These are phyloP conservation scores for Arrhamphus sclerolepis DNA, from an alignment of 2,797 vertebrate genomes.

Conservation along the genomic window DNA sequence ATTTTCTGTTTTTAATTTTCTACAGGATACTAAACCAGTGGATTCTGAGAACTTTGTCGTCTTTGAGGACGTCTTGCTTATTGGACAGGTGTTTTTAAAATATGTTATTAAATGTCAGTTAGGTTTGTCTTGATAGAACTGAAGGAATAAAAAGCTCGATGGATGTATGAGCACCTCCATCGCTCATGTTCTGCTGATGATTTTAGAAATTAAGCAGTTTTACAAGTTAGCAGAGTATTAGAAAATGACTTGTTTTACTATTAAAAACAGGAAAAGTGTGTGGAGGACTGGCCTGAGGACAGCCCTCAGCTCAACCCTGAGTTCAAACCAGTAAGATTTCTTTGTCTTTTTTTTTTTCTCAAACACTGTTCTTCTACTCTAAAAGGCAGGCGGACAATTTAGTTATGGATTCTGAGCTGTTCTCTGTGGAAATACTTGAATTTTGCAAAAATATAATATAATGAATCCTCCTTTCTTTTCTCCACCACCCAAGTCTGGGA, in stretches of 20 bases:
- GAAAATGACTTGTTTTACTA: not conserved
- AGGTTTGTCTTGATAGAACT: not conserved
- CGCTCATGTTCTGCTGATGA: too few species aligned
- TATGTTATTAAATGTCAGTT: not conserved
- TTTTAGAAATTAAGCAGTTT: too few species aligned
- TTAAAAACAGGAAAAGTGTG: constrained; percentile 75
- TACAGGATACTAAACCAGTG: constrained; percentile 49
- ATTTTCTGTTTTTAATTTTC: constrained; percentile 1
- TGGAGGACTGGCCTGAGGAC: constrained; percentile 84
- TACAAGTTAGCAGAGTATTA: too few species aligned
- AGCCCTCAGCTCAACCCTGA: constrained; percentile 70
- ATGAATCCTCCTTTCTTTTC: not conserved
- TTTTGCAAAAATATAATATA: not conserved
- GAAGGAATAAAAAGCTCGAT: not conserved
- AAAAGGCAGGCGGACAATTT: too few species aligned
- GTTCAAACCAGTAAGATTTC: constrained; percentile 76
- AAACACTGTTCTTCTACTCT: too few species aligned
- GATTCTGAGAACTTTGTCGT: constrained; percentile 26
- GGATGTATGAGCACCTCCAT: not conserved
- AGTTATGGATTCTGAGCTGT: too few species aligned
- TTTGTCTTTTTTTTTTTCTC: not conserved
- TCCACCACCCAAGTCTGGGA: constrained; percentile 70
- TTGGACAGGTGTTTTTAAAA: constrained; percentile 58
- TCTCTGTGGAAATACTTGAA: too few species aligned
- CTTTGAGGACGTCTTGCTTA: constrained; percentile 74